Evolutionary conservation across 1,140 invertebrate genomes (phyloP).

Genomic region (Mycetomoellerius zeteki): DNA sequence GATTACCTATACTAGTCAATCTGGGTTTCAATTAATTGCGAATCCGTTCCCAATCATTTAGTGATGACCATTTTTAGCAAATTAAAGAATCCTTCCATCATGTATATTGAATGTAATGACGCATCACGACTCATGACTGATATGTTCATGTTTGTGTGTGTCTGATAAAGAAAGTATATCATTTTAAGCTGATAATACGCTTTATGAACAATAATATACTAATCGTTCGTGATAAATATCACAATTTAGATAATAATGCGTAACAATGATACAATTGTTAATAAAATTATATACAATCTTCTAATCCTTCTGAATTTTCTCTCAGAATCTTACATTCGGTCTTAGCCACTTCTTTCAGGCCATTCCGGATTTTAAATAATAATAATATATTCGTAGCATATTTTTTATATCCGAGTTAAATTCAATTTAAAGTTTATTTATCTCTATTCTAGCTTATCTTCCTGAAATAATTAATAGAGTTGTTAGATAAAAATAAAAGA

Average conservation of each 20-base stretch:
- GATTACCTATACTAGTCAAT: constrained; percentile 78
- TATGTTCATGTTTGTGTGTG: too few relatives aligned
- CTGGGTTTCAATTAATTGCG: constrained; percentile 81
- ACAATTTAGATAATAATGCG: not conserved
- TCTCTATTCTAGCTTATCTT: not conserved
- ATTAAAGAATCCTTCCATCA: constrained; percentile 17
- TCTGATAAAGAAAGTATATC: not conserved
- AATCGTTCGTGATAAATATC: not conserved
- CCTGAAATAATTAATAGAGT: too few relatives aligned
- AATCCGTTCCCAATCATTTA: constrained; percentile 72
- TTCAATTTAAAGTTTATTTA: not conserved
- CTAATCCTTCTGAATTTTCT: not conserved
- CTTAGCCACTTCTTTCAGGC: not conserved
- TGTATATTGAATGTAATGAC: constrained; percentile 10
- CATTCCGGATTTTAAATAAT: constrained; percentile 5
- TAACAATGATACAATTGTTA: not conserved
- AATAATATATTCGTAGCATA: not conserved
- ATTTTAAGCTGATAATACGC: not conserved
- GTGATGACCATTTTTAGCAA: not conserved
- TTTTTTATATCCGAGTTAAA: not conserved
- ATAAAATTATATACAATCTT: constrained; percentile 7
- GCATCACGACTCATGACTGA: not conserved
- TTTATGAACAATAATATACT: constrained; percentile 7
- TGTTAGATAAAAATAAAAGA: too few relatives aligned
- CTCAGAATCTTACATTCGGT: not conserved